These are phyloP conservation scores for Tolmerus cingulatus DNA, from an alignment of 2,888 invertebrate genomes.

Conservation along the genomic window DNA sequence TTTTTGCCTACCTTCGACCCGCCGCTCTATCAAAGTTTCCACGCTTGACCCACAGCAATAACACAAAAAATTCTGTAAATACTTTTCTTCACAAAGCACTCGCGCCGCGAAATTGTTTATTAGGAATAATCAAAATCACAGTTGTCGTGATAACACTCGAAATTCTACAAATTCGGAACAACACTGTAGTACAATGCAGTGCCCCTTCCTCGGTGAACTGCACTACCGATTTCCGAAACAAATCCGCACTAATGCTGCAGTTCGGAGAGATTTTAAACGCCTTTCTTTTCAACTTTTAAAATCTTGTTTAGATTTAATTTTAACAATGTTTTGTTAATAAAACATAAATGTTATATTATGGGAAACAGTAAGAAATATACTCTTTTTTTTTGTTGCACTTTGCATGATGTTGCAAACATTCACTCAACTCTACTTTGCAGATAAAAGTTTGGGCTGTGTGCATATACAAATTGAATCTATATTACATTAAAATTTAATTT, in stretches of 20 bases:
- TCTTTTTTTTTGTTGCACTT: too few species aligned
- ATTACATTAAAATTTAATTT: too few species aligned
- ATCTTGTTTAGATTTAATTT: neutral
- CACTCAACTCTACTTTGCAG: too few species aligned
- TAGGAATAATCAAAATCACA: neutral
- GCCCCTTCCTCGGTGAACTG: neutral
- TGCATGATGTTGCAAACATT: too few species aligned
- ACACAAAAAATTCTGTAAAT: neutral
- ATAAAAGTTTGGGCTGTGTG: too few species aligned
- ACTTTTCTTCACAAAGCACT: neutral
- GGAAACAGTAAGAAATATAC: too few species aligned
- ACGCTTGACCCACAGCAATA: neutral
- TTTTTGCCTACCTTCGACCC: neutral
- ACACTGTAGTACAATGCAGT: neutral
- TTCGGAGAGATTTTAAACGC: neutral
- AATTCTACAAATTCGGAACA: neutral
- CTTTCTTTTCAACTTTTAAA: neutral
- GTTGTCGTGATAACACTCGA: neutral
- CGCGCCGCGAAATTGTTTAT: neutral
- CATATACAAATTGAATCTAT: too few species aligned
- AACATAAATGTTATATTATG: too few species aligned
- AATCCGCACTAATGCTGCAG: neutral
- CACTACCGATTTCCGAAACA: neutral
- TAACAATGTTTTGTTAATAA: too few species aligned
- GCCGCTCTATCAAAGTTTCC: neutral